A percentile compares a stretch with the other conserved stretches of the same genome.
Evolutionary conservation across 2,797 vertebrate species (phyloP).

Genomic region (Sebastes paucispinis): DNA sequence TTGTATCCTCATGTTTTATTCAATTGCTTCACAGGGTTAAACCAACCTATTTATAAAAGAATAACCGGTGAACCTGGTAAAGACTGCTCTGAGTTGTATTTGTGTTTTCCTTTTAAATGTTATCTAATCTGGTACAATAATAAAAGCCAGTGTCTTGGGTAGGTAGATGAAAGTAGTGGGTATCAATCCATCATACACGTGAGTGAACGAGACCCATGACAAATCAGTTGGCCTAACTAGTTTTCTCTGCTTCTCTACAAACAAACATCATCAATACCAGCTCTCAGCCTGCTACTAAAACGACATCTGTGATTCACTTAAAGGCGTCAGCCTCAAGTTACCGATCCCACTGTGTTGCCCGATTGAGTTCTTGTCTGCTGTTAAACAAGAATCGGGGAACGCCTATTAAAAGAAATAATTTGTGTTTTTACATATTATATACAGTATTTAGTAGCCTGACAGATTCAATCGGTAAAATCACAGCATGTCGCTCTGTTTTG

Average conservation of each 20-base stretch:
- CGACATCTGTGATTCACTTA: not conserved
- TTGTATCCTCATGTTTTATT: not conserved
- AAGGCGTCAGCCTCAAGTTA: slow-evolving; percentile 13
- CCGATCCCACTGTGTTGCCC: not conserved
- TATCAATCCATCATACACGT: not conserved
- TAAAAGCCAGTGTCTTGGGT: not conserved
- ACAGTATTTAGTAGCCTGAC: slow-evolving; percentile 12
- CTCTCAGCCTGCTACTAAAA: not conserved
- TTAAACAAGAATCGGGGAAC: not conserved
- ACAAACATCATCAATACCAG: slow-evolving; percentile 6
- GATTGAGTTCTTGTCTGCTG: not conserved
- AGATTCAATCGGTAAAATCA: slow-evolving; percentile 13
- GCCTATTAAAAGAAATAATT: not conserved
- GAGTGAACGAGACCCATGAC: not conserved
- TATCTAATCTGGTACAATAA: not conserved
- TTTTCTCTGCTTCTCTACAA: not conserved
- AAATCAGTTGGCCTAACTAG: slow-evolving; percentile 5
- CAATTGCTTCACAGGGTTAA: not conserved
- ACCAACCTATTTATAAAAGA: not conserved
- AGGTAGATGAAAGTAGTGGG: not conserved
- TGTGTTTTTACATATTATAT: slow-evolving; percentile 1
- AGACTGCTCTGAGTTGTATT: not conserved
- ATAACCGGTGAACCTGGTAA: not conserved
- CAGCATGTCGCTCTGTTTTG: slow-evolving; percentile 36
- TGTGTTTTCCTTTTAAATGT: not conserved